Evolutionary conservation across 2,888 invertebrate species (phyloP), one percentile per base, ranked within the genome.

Genomic region (Polietes domitor): DNA sequence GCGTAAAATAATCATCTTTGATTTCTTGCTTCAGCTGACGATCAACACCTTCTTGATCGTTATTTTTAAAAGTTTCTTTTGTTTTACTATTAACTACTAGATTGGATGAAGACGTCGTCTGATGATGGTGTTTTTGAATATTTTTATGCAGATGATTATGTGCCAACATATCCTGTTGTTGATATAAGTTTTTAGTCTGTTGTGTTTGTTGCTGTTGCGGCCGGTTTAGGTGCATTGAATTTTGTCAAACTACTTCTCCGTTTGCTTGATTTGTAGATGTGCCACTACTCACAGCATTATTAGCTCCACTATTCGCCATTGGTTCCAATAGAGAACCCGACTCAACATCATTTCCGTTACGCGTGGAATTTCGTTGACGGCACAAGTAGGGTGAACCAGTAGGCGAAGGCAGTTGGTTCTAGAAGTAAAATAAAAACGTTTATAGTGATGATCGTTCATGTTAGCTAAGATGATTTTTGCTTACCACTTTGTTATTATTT

Each of bases 341-440:
- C 87, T 92, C 92, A 63, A 92, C 87, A 86, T 92, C 92, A 85
- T 90, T 92, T 10, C 91, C 88, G 87, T 92, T 92, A 82, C 94
- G 93, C 91, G 94, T 94, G 91, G 95, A 95, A 90, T 94, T 96
- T 81, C 97, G 94, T 90, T 97, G 97, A 78, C 97, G 94, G 91
- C 96, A 96, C 91, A 96, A 92, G 91, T 96, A 97, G 47, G 97
- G 96, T 21, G 96, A 96, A 87, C 95, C 95, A 73, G 95, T 94
- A 12, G 96, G 96, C 6, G 97, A 96, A 17, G 96, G 96, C 76
- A 96, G 92, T 88, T 90, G 93, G 85, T 91, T 91, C 91, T 92
- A 92, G 86, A 12, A 37, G 37, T 9, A 17, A 7, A 76, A 75
- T 50, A 32, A 41, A 41, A 47, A 53, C n/a, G n/a, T n/a, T n/a